Base-by-base conservation (phyloP, 2,113 vertebrate genomes). In the Suncus etruscus region DNA sequence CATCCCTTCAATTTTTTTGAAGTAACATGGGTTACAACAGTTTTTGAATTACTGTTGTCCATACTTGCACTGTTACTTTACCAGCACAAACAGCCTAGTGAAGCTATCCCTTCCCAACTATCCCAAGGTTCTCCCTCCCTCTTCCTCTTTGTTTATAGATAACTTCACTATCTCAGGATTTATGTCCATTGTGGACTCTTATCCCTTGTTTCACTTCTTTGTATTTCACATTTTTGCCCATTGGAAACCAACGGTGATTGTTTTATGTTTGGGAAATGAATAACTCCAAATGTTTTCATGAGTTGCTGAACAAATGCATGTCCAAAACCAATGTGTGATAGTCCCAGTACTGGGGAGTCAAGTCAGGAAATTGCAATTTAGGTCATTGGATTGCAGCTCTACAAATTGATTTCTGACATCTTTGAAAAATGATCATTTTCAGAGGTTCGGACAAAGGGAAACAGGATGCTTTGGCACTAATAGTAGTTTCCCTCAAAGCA, bases 351-450 rank as follows among this genome's bases (percentile, higher is more conserved):
- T 12, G 91, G 45, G 0, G 0, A 76, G 51, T 39, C 61, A 68
- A 73, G 48, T 54, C 7, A 15, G 27, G 73, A 77, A 94, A 72
- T 0, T 0, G n/a, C 11, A 83, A 3, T 6, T 65, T 54, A 47
- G 72, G 61, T 72, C 20, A 0, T 87, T 83, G 69, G 63, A 68
- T 75, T 0, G 0, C 18, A 61, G 31, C 3, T 78, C 12, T 92
- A 68, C 29, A 76, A 0, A 3, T 48, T 65, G 0, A 24, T 82
- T 76, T 83, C 54, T 61, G 0, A 2, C 45, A 63, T 88, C 61
- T 93, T 93, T 81, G 89, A 75, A 81, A 10, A 12, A 2, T 63
- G 20, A 79, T 45, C 14, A 72, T 89, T 95, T 85, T 90, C 66
- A 8, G 1, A 73, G 25, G 3, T 87, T 92, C 83, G 73, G 74